phyloP scores from a whole-genome alignment of 2,888 invertebrate genomes.

The Resseliella maxima region DNA sequence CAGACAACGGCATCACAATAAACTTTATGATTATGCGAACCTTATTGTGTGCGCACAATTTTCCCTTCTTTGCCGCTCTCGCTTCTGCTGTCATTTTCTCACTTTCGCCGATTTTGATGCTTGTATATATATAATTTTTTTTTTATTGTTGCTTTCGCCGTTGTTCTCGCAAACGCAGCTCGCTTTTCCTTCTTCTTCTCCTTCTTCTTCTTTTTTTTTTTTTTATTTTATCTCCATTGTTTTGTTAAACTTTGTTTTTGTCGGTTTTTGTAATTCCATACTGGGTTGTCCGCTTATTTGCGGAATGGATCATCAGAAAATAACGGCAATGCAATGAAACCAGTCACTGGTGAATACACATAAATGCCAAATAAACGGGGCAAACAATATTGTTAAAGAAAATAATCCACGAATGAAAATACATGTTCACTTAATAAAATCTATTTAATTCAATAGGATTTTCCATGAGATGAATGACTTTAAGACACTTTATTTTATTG shows the following conservation, averaged over 20 bases:
- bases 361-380: not conserved
- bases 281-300: slow-evolving; percentile 24
- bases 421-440: slow-evolving; percentile 27
- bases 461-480: slow-evolving; percentile 25
- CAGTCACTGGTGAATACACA: not conserved
- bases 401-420: not conserved
- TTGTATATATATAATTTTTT: not conserved
- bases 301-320: slow-evolving; percentile 22
- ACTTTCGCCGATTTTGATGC: not conserved
- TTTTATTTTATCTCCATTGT: no score
- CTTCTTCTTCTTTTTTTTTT: not conserved
- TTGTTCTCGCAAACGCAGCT: not conserved
- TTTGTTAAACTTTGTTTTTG: not conserved
- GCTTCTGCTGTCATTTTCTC: not conserved
- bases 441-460: slow-evolving; percentile 16
- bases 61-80: not conserved
- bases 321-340: not conserved
- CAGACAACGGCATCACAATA: slow-evolving; percentile 30
- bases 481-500: slow-evolving; percentile 44
- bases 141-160: no score
- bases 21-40: slow-evolving; percentile 45
- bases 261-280: slow-evolving; percentile 1
- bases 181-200: not conserved
- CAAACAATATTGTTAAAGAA: not conserved
- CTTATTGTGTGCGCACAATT: not conserved